These are phyloP conservation scores for Tokudaia tokunoshimensis DNA, from an alignment of 2,797 vertebrate species.

Conservation along the genomic window DNA sequence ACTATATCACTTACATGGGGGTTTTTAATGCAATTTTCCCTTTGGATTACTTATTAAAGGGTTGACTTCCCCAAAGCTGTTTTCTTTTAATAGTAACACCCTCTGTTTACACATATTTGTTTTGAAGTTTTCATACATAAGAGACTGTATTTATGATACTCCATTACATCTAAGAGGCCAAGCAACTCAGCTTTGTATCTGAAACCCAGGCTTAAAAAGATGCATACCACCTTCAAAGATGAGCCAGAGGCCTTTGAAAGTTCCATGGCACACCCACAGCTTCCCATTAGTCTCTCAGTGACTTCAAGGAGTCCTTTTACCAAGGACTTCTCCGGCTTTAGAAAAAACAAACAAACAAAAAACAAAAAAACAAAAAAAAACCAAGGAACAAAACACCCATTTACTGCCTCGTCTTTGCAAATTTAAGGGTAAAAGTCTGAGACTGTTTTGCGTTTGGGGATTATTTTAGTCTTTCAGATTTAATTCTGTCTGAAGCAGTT, in stretches of 20 bases:
- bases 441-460: background rate
- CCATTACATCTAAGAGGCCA: background rate
- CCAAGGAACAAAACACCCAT: background rate
- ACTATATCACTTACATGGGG: background rate
- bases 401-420: background rate
- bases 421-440: background rate
- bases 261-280: background rate
- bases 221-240: background rate
- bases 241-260: background rate
- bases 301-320: background rate
- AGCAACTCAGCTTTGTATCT: background rate
- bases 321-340: background rate
- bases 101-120: background rate
- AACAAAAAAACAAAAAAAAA: no score
- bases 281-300: background rate
- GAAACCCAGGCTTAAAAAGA: background rate
- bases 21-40: background rate
- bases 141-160: background rate
- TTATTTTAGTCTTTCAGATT: background rate
- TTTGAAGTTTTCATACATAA: background rate
- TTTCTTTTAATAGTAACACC: background rate
- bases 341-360: no score
- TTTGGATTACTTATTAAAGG: constrained; percentile 5
- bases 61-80: background rate
- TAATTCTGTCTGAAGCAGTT: background rate